Conservation (phyloP, 2,113 vertebrate species). For the Myotis yumanensis region DNA sequence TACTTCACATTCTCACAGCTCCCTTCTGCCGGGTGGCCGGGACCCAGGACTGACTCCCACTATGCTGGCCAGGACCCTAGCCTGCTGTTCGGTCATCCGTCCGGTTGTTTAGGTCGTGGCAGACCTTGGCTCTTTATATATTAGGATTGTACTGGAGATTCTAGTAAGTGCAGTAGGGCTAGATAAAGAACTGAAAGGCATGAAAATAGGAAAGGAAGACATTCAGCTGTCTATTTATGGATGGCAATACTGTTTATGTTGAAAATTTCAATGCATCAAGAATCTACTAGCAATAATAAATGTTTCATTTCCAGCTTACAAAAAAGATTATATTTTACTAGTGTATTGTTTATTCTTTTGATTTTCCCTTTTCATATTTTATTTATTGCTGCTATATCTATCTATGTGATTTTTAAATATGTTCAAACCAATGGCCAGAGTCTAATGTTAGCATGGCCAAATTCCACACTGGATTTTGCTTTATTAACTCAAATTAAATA, state of each 20-base stretch:
- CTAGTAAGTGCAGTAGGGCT: background rate
- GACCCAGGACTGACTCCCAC: too few species aligned
- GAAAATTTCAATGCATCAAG: background rate
- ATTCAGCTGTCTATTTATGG: background rate
- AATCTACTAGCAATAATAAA: background rate
- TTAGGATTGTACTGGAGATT: background rate
- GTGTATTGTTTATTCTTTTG: too few species aligned
- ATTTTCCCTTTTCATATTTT: background rate
- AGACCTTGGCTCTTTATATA: too few species aligned
- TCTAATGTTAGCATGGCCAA: background rate
- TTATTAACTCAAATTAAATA: conserved; percentile 12
- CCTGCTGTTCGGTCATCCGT: too few species aligned
- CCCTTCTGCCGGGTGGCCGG: too few species aligned
- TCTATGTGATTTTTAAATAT: background rate
- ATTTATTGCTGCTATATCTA: background rate
- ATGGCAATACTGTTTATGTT: background rate
- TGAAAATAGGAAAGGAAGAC: background rate
- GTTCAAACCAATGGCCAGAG: background rate
- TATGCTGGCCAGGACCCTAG: too few species aligned
- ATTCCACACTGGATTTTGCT: background rate
- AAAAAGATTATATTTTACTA: too few species aligned
- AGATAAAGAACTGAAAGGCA: background rate
- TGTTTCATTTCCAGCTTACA: too few species aligned
- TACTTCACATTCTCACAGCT: too few species aligned
- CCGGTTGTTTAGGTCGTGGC: too few species aligned